Evolutionary conservation across 2,113 vertebrate genomes (phyloP).

Genomic region (Bos taurus): DNA sequence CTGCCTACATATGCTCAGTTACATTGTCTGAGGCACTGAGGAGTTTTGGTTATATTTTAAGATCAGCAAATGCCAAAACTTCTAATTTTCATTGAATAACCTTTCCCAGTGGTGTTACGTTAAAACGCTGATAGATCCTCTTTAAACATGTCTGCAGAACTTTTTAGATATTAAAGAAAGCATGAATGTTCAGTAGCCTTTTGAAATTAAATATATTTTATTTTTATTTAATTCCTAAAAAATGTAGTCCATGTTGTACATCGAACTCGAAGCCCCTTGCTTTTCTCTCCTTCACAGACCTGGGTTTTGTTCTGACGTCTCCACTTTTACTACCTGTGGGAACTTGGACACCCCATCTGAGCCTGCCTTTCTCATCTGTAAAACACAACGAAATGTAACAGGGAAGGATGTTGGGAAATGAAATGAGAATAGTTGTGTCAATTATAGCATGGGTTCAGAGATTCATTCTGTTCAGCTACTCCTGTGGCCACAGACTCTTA

Average conservation of each 20-base stretch:
- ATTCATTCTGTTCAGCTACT: background rate
- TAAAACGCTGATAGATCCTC: background rate
- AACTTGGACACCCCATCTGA: background rate
- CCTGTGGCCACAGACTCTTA: background rate
- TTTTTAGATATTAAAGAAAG: constrained; percentile 18
- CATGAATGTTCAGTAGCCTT: background rate
- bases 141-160: background rate
- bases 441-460: accelerated
- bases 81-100: constrained; percentile 48
- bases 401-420: background rate
- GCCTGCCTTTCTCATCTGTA: background rate
- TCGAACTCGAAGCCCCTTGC: background rate
- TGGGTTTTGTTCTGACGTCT: accelerated
- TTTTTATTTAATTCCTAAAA: background rate
- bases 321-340: accelerated
- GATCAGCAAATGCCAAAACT: constrained; percentile 45
- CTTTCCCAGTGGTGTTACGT: background rate
- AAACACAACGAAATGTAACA: background rate
- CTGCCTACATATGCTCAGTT: constrained; percentile 19
- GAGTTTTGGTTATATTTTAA: constrained; percentile 47
- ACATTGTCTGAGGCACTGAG: background rate
- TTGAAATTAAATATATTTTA: background rate
- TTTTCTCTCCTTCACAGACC: background rate
- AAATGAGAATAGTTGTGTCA: background rate
- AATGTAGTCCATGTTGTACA: accelerated